These are phyloP conservation scores for Drosophila orena DNA, from an alignment of 1,140 invertebrate species.

Conservation along the genomic window DNA sequence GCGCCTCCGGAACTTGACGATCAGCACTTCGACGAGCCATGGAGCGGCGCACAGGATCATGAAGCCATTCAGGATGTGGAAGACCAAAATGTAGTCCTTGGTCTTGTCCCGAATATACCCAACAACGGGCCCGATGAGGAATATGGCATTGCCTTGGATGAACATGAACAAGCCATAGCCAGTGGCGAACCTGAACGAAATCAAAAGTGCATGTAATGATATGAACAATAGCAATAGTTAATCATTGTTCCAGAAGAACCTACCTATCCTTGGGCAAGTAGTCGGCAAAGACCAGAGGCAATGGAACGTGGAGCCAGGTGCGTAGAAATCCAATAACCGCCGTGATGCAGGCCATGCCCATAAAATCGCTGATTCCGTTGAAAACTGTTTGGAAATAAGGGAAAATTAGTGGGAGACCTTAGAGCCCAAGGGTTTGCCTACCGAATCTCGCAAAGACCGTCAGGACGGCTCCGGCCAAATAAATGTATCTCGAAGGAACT, in stretches of 20 bases:
- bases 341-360: slow-evolving; percentile 85
- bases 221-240: too few species aligned
- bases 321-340: slow-evolving; percentile 86
- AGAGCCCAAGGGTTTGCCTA: slow-evolving; percentile 48
- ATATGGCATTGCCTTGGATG: slow-evolving; percentile 85
- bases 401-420: slow-evolving; percentile 5
- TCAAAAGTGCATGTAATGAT: neutral
- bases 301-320: slow-evolving; percentile 86
- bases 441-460: slow-evolving; percentile 86
- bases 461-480: slow-evolving; percentile 85
- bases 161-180: slow-evolving; percentile 89
- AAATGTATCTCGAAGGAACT: slow-evolving; percentile 86
- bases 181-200: slow-evolving; percentile 85
- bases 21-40: slow-evolving; percentile 75
- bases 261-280: slow-evolving; percentile 87
- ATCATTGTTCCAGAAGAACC: neutral
- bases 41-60: slow-evolving; percentile 80
- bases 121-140: slow-evolving; percentile 73
- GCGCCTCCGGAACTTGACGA: slow-evolving; percentile 69
- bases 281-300: slow-evolving; percentile 87
- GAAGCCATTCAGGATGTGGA: slow-evolving; percentile 81
- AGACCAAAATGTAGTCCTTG: slow-evolving; percentile 72
- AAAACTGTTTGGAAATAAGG: slow-evolving; percentile 42
- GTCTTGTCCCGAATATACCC: slow-evolving; percentile 82
- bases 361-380: slow-evolving; percentile 67